Base-by-base conservation (phyloP, 2,797 vertebrate species). In the Macroramphosus scolopax region DNA sequence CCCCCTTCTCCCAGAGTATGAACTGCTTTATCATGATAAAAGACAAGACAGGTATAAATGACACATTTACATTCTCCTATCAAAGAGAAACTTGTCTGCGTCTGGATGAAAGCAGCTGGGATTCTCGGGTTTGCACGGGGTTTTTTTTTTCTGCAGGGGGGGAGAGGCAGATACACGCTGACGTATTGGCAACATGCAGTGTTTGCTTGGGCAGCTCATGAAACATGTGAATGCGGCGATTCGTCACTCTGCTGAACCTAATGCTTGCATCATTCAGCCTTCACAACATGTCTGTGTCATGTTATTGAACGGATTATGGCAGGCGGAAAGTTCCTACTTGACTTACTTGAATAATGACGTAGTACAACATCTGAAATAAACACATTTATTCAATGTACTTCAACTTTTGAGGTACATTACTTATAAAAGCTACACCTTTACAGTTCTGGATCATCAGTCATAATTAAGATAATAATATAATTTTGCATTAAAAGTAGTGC, bases 21-120 rank as follows among this genome's bases (percentile, higher is more conserved):
- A 85, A 79, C 85, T 87, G 81, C 83, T 85, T 87, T 86, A 87
- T 89, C 85, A 88, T 85, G 81, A 88, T 89, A 88, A 87, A 84
- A 89, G 85, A 88, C 81, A 85, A 84, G 88, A 86, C 85, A 87
- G 85, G 86, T 88, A 67, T 82, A 84, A 87, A 89, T 87, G 86
- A 88, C 82, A 88, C 87, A 88, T 90, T 87, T 89, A 86, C 87
- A 89, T 88, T 89, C 70, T 45, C 72, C 62, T 71, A 77, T 84
- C 80, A 82, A 75, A 75, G 80, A 55, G 71, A 78, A 82, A 76
- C 80, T 75, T 79, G 82, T 85, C 84, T 87, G 75, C 64, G 75
- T 81, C 75, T 63, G 12, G 62, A 74, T 68, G 66, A 81, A 80
- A 78, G 82, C 78, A 51, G 63, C 57, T 13, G 46, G 13, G 48